Base-by-base conservation (phyloP, 2,888 invertebrate species). In the Drosophila hawaiiensis region DNA sequence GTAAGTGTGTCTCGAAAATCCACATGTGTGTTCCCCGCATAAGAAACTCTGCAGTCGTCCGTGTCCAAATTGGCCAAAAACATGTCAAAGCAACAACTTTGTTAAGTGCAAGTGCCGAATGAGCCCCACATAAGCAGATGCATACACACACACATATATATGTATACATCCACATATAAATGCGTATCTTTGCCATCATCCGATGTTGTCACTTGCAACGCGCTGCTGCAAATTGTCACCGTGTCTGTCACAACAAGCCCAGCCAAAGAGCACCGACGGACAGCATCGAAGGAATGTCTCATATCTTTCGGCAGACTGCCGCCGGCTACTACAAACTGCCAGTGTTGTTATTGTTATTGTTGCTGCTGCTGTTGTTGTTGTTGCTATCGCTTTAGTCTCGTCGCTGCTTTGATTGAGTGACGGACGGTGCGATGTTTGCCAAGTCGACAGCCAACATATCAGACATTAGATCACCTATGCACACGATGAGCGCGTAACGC, bases 171-270 rank as follows among this genome's bases (percentile, higher is more conserved):
- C 19, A 37, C 2, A 41, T 10, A 41, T 25, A n/a, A 12, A 14
- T 12, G 10, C 10, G 6, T 19, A 7, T 69, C 63, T 63, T 19
- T 58, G 12, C 47, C 62, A 72, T 68, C 68, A 72, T 58, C 37
- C 62, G 49, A 71, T 68, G 71, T 66, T 78, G 70, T 67, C 69
- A 63, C 63, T 64, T 74, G 81, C 80, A 72, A 64, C 73, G 73
- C 72, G 50, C 52, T 76, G 71, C 74, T 79, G 83, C 79, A 76
- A 83, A 80, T 82, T 82, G 82, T 82, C 81, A 78, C 68, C 80
- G 76, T 62, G 70, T 64, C 82, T 74, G 82, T 77, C 74, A 73
- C 77, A 80, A 71, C 78, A 78, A 61, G 47, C 53, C 41, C 62
- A 54, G 66, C 29, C 62, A 66, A 65, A 58, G 41, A 60, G 43